Base-by-base conservation (phyloP, 2,888 invertebrate genomes). In the Arge pagana region DNA sequence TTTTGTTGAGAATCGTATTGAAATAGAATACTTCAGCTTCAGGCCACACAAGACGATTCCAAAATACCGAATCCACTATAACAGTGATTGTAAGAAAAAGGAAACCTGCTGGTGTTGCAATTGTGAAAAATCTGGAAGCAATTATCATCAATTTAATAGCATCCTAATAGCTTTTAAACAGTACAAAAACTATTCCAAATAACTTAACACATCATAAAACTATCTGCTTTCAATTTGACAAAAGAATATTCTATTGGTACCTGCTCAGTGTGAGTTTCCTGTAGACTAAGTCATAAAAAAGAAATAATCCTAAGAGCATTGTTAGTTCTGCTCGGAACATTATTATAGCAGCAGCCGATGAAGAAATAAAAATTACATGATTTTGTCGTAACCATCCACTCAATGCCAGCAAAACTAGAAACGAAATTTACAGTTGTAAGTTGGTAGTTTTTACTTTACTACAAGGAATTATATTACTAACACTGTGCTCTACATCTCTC, bases 1-100 rank as follows among this genome's bases (percentile, higher is more conserved):
- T 98, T 74, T 92, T 92, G 76, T 99, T 99, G 51, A 93, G 78
- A 41, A 97, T 80, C 1, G 93, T 88, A 76, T 99, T 99, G 79
- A 90, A 99, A 87, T 90, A 96, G 59, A 97, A 83, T 2, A 99
- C 98, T 80, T 96, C 93, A 10, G 93, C 96, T 81, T 99, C 99
- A 0, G 99, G 98, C 98, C 99, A 99, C 18, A 96, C 68, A 37
- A 85, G 73, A 48, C 93, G 82, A 52, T 84, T 83, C 99, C 99
- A 99, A 77, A 98, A 94, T 65, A 91, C 81, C 0, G 98, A 95
- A 78, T 99, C 99, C 31, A 97, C 81, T 5, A 81, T 71, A 31
- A 96, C 82, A 0, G 96, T 92, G 4, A 89, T 67, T 4, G 80
- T 80, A 65, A 93, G 76, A 67, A 88, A 81, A 26, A 81, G 79